Conservation (phyloP, 2,888 invertebrate species). For the Eucriotettix oculatus region DNA sequence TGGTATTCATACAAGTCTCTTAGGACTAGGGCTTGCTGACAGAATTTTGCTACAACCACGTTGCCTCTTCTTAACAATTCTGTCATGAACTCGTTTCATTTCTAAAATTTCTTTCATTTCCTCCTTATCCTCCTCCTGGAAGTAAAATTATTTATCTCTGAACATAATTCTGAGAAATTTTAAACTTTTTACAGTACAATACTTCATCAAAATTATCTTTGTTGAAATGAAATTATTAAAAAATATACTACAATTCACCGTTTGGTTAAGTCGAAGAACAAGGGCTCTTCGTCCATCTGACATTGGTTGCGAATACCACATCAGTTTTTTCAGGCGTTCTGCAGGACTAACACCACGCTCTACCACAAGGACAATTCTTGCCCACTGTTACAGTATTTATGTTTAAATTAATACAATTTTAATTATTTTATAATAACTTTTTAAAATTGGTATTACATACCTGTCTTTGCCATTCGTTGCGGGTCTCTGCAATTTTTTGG, state of each 20-base stretch:
- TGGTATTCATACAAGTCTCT: conserved; percentile 1
- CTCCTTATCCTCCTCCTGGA: conserved; percentile 79
- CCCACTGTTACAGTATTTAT: conserved; percentile 53
- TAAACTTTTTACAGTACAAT: neutral
- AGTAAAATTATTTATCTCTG: conserved; percentile 9
- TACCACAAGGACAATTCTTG: conserved; percentile 89
- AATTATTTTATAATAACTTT: too few species aligned
- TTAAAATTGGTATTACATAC: conserved; percentile 22
- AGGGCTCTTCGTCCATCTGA: conserved; percentile 71
- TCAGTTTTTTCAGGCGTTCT: conserved; percentile 67
- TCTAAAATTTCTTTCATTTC: conserved; percentile 87
- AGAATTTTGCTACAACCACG: conserved; percentile 6
- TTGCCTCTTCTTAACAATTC: conserved; percentile 52
- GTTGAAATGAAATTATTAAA: too few species aligned
- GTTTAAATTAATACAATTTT: neutral
- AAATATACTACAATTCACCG: conserved; percentile 31
- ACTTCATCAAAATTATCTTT: neutral
- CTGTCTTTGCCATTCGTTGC: conserved; percentile 94
- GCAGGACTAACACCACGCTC: conserved; percentile 90
- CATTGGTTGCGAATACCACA: conserved; percentile 90
- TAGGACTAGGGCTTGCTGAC: conserved; percentile 9
- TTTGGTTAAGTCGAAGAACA: conserved; percentile 75
- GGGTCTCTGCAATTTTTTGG: conserved; percentile 90
- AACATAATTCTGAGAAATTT: neutral
- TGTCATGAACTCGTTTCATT: conserved; percentile 73